Evolutionary conservation across 2,888 invertebrate genomes (phyloP).

Genomic region (Lacanobia oleracea): DNA sequence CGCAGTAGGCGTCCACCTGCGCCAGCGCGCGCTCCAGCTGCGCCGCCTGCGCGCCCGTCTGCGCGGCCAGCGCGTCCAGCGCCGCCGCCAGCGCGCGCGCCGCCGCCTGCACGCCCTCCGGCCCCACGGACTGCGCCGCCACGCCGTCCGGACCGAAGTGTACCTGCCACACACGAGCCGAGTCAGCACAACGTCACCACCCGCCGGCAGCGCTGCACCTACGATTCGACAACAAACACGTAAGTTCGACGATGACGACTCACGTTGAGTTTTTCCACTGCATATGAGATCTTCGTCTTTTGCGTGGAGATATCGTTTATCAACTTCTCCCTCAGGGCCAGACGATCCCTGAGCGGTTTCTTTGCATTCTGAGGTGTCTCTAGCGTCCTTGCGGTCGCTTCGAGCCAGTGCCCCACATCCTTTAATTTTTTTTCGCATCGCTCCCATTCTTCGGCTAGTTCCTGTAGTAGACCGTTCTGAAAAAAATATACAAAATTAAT

Average conservation of each 20-base stretch:
- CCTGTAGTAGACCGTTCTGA: constrained; percentile 96
- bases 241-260: constrained; percentile 70
- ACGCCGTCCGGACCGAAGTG: constrained; percentile 97
- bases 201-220: constrained; percentile 6
- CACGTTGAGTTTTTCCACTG: constrained; percentile 97
- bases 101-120: constrained; percentile 94
- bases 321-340: constrained; percentile 96
- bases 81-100: constrained; percentile 93
- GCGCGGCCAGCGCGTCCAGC: constrained; percentile 92
- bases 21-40: constrained; percentile 94
- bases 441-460: constrained; percentile 98
- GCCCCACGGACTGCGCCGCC: constrained; percentile 92
- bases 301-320: constrained; percentile 96
- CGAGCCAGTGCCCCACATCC: constrained; percentile 97
- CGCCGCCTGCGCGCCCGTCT: constrained; percentile 92
- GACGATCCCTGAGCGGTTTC: constrained; percentile 96
- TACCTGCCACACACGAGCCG: constrained; percentile 88
- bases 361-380: constrained; percentile 96
- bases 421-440: constrained; percentile 98
- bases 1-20: constrained; percentile 97
- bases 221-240: constrained; percentile 12
- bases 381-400: constrained; percentile 94
- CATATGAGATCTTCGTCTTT: constrained; percentile 96
- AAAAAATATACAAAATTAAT: constrained; percentile 71
- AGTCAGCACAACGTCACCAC: constrained; percentile 17